A percentile compares a stretch with the other conserved stretches of the same genome.
These are phyloP conservation scores for Kryptolebias marmoratus DNA, from an alignment of 2,113 vertebrate species.

Conservation along the genomic window DNA sequence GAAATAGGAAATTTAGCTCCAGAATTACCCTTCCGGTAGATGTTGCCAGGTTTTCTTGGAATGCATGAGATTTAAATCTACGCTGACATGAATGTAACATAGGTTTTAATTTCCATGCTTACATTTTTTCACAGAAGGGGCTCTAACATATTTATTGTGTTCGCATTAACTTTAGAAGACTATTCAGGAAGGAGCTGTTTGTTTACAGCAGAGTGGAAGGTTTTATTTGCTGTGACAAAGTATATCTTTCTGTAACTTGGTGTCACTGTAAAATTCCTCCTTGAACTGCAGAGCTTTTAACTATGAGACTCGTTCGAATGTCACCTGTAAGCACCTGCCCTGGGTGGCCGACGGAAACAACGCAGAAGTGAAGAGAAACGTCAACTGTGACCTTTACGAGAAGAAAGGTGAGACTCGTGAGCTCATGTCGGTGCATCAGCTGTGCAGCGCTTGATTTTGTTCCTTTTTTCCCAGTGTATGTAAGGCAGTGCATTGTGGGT, in stretches of 20 bases:
- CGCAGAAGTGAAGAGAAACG: slow-evolving; percentile 86
- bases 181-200: no score
- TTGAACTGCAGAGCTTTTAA: slow-evolving; percentile 87
- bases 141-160: no score
- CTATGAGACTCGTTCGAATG: slow-evolving; percentile 81
- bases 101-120: no score
- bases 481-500: slow-evolving; percentile 87
- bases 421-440: not conserved
- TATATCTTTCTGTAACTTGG: not conserved
- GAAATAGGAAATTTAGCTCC: not conserved
- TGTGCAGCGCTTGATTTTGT: not conserved
- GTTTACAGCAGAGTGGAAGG: not conserved
- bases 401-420: slow-evolving; percentile 87
- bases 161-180: no score
- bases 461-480: slow-evolving; percentile 81
- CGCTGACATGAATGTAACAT: no score
- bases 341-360: slow-evolving; percentile 86
- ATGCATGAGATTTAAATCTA: no score
- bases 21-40: no score
- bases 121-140: no score
- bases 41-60: no score
- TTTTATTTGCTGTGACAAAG: not conserved
- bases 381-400: slow-evolving; percentile 92
- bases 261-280: not conserved
- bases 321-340: slow-evolving; percentile 88